Conservation (phyloP, 2,113 vertebrate genomes). For the Perognathus longimembris region DNA sequence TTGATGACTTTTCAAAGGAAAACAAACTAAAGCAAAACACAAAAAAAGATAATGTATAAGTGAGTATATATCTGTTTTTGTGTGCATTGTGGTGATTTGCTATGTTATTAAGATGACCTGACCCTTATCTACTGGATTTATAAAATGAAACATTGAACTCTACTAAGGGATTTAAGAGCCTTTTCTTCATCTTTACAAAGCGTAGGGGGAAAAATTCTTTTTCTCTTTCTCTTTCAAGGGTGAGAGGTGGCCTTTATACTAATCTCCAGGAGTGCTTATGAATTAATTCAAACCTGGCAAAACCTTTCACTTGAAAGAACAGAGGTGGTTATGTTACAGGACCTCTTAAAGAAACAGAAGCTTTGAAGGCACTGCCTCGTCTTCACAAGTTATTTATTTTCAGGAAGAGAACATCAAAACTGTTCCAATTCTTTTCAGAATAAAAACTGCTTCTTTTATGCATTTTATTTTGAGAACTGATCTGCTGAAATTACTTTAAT, state of each 20-base stretch:
- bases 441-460: conserved; percentile 59
- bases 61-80: neutral
- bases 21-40: neutral
- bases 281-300: conserved; percentile 78
- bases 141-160: conserved; percentile 77
- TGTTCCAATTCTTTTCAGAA: conserved; percentile 63
- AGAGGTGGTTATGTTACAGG: conserved; percentile 47
- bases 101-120: neutral
- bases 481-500: conserved; percentile 70
- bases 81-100: neutral
- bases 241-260: conserved; percentile 59
- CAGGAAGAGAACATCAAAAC: conserved; percentile 72
- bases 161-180: conserved; percentile 69
- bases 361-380: conserved; percentile 58
- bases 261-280: conserved; percentile 64
- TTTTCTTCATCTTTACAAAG: conserved; percentile 76
- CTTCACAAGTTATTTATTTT: conserved; percentile 76
- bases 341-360: conserved; percentile 58
- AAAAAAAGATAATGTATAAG: neutral
- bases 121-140: conserved; percentile 76
- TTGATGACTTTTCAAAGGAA: conserved; percentile 13
- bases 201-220: conserved; percentile 53
- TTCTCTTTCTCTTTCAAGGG: conserved; percentile 62
- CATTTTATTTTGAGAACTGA: conserved; percentile 70
- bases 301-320: conserved; percentile 75